phyloP scores from a whole-genome alignment of 2,113 vertebrate genomes.

The Cyanoderma ruficeps region DNA sequence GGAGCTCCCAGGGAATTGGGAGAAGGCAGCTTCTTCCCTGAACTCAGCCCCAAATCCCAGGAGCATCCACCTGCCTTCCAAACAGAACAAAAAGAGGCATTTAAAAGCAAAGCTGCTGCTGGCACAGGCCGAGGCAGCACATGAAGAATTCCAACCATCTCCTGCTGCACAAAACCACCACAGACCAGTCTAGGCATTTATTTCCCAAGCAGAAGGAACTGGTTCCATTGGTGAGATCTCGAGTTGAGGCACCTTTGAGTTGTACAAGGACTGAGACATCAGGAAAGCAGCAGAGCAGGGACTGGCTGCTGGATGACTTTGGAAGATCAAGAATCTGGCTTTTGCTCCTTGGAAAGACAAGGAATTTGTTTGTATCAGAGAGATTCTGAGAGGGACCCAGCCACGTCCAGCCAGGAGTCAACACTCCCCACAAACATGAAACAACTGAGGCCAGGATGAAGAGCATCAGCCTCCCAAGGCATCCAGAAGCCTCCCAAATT shows the following conservation, averaged over 20 bases:
- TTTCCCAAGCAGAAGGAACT: neutral
- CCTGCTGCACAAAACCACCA: neutral
- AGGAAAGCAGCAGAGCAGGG: neutral
- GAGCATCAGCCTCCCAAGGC: neutral
- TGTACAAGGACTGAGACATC: neutral
- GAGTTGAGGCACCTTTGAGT: neutral
- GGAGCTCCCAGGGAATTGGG: neutral
- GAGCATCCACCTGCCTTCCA: neutral
- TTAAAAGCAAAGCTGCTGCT: neutral
- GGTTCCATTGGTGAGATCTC: neutral
- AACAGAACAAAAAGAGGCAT: neutral
- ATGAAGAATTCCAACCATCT: neutral
- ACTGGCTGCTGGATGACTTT: neutral
- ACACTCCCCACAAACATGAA: fast-evolving
- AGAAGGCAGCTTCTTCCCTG: neutral
- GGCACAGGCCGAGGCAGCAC: neutral
- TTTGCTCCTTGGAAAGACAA: neutral
- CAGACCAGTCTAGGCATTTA: neutral
- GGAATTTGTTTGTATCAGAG: neutral
- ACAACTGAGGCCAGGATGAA: fast-evolving
- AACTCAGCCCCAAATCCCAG: neutral
- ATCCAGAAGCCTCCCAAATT: neutral
- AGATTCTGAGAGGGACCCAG: neutral
- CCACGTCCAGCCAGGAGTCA: neutral
- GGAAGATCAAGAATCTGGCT: neutral